Evolutionary conservation across 1,140 invertebrate species (phyloP).

Genomic region (Drosophila gunungcola): DNA sequence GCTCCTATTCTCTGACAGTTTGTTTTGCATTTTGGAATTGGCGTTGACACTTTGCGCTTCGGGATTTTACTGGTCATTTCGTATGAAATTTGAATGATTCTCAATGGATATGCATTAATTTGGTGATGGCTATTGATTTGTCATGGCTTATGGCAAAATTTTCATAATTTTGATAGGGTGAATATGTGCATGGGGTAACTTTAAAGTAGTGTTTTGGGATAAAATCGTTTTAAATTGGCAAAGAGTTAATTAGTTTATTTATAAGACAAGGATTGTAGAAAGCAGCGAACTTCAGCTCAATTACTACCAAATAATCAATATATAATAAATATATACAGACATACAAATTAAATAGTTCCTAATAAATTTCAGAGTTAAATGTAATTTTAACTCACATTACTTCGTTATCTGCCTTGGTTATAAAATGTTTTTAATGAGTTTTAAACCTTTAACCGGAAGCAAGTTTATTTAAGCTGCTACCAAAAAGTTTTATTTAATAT

Average conservation of each 20-base stretch:
- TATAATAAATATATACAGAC: too few species aligned
- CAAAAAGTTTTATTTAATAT: background rate
- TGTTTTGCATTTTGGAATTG: slow-evolving; percentile 41
- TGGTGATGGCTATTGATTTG: slow-evolving; percentile 10
- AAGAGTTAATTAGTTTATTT: too few species aligned
- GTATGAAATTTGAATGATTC: slow-evolving; percentile 24
- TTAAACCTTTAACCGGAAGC: too few species aligned
- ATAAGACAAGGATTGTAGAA: too few species aligned
- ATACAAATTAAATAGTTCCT: too few species aligned
- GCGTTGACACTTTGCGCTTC: slow-evolving; percentile 51
- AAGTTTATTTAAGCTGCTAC: background rate
- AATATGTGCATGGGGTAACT: background rate
- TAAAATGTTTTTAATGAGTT: too few species aligned
- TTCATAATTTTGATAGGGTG: background rate
- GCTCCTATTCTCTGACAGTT: slow-evolving; percentile 40
- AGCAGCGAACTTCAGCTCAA: too few species aligned
- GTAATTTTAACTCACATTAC: too few species aligned
- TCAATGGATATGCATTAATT: slow-evolving; percentile 36
- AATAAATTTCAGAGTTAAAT: too few species aligned
- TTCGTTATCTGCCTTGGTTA: too few species aligned
- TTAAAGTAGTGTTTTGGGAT: background rate
- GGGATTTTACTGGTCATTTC: slow-evolving; percentile 11
- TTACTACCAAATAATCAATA: too few species aligned
- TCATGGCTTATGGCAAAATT: background rate
- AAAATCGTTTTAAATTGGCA: too few species aligned